Evolutionary conservation across 2,888 invertebrate species (phyloP).

Genomic region (Melipona bicolor): DNA sequence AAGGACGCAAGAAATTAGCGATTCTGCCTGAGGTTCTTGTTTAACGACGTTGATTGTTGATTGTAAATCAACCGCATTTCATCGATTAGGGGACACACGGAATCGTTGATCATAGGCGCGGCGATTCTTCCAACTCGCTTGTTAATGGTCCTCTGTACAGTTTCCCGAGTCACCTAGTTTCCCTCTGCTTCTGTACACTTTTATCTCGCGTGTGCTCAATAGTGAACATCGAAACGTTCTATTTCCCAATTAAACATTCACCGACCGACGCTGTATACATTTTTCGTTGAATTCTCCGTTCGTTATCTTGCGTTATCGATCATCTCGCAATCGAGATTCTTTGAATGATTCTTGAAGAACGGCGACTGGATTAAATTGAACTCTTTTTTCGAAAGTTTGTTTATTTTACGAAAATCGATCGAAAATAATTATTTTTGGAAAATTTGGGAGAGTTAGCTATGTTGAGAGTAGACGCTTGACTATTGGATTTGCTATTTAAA

Average conservation of each 20-base stretch:
- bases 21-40: neutral
- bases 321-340: too few relatives aligned
- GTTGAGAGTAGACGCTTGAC: too few relatives aligned
- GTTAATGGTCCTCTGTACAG: conserved; percentile 33
- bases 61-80: conserved; percentile 23
- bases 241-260: neutral
- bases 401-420: too few relatives aligned
- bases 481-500: too few relatives aligned
- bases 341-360: too few relatives aligned
- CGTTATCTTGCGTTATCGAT: too few relatives aligned
- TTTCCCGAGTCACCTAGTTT: neutral
- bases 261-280: neutral
- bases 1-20: neutral
- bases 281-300: neutral
- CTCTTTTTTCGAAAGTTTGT: too few relatives aligned
- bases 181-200: neutral
- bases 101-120: conserved; percentile 35
- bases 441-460: too few relatives aligned
- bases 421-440: too few relatives aligned
- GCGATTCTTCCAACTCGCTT: conserved; percentile 3
- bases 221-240: neutral
- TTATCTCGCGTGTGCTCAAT: neutral
- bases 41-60: conserved; percentile 36
- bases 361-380: too few relatives aligned
- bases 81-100: conserved; percentile 23